These are phyloP conservation scores for Metridium senile DNA, from an alignment of 92 coral and sea anemone species.

Conservation along the genomic window DNA sequence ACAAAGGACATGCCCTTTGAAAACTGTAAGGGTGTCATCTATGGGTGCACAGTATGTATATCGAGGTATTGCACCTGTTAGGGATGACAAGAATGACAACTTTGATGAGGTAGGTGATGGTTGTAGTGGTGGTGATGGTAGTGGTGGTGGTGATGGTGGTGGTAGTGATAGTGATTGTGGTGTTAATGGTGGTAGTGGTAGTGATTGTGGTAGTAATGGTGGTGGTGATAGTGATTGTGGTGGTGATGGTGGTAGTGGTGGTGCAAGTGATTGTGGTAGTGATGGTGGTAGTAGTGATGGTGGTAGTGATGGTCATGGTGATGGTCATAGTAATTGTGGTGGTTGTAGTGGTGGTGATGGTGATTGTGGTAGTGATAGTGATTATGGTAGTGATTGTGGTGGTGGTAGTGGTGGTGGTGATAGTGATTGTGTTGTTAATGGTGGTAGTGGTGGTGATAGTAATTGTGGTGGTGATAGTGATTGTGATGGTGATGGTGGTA, in stretches of 20 bases:
- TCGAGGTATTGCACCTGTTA: constrained; percentile 75
- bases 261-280: not conserved
- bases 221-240: not conserved
- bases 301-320: not conserved
- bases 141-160: not conserved
- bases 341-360: not conserved
- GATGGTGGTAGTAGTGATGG: not conserved
- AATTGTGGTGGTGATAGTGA: not conserved
- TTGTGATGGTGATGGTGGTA: not conserved
- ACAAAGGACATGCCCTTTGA: constrained; percentile 71
- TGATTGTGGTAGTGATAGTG: not conserved
- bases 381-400: not conserved
- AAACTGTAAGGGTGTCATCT: constrained; percentile 80
- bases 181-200: not conserved
- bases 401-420: not conserved
- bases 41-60: constrained; percentile 83
- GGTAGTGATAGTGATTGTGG: not conserved
- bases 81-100: constrained; percentile 19
- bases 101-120: constrained; percentile 34
- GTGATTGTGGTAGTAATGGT: not conserved
- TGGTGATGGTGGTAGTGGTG: constrained; percentile 1
- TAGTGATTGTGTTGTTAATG: not conserved
- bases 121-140: not conserved
- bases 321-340: not conserved
- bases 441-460: not conserved